These are phyloP conservation scores for Platyura marginata DNA, from an alignment of 1,140 invertebrate genomes.

Conservation along the genomic window DNA sequence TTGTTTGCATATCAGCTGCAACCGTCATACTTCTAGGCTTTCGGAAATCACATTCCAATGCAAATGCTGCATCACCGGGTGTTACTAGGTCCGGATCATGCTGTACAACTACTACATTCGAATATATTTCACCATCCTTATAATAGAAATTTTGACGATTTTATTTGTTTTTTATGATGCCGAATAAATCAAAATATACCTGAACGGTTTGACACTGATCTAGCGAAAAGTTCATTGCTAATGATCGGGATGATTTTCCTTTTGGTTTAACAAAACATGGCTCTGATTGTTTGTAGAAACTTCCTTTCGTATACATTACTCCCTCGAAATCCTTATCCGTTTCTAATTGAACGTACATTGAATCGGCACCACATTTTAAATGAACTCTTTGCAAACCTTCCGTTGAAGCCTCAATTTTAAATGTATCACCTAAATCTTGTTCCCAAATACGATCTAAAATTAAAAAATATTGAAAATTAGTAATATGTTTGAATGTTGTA, in stretches of 20 bases:
- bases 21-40: slow-evolving; percentile 29
- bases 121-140: slow-evolving; percentile 31
- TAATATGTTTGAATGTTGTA: too few relatives aligned
- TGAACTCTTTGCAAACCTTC: slow-evolving; percentile 32
- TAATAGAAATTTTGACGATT: too few relatives aligned
- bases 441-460: slow-evolving; percentile 24
- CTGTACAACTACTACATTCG: slow-evolving; percentile 35
- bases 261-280: slow-evolving; percentile 34
- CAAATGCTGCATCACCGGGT: slow-evolving; percentile 40
- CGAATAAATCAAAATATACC: too few relatives aligned
- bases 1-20: slow-evolving; percentile 26
- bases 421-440: slow-evolving; percentile 30
- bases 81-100: slow-evolving; percentile 41
- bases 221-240: slow-evolving; percentile 33
- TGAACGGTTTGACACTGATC: slow-evolving; percentile 33
- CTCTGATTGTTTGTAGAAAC: slow-evolving; percentile 31
- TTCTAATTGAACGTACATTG: slow-evolving; percentile 30
- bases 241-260: slow-evolving; percentile 16
- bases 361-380: slow-evolving; percentile 31
- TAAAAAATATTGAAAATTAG: too few relatives aligned
- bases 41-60: slow-evolving; percentile 36
- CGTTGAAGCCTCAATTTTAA: slow-evolving; percentile 33
- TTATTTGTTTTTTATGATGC: too few relatives aligned
- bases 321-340: slow-evolving; percentile 36
- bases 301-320: slow-evolving; percentile 39